Evolutionary conservation across 1,140 invertebrate genomes (phyloP), one percentile per base, ranked within the genome.

Genomic region (Drosophila lacteicornis): DNA sequence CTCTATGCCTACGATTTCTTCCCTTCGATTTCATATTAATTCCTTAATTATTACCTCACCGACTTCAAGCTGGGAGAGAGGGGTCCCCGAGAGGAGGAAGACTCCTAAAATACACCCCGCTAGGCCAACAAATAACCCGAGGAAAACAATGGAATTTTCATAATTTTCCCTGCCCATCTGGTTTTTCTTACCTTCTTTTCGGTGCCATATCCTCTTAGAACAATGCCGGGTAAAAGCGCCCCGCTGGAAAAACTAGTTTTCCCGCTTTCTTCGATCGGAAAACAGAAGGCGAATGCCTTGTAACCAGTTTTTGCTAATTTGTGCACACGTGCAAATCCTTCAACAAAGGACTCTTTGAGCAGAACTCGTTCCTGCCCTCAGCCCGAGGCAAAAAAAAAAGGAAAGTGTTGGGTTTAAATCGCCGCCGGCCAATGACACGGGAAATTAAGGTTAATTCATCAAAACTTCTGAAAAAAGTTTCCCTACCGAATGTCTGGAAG

Each of bases 251-350:
- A 79, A 81, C 78, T 79, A 82, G 79, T 75, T 85, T 49, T 57
- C 40, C 61, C 45, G 49, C 61, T 73, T 75, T 79, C 68, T 75
- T 67, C 59, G 61, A 42, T 74, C 49, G 73, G 59, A 86, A 85
- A 85, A 69, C 69, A 75, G 47, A 74, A 81, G 74, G 73, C 53
- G 12, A 61, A 61, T n/a, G 47, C 40, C 61, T 50, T 69, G 63
- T 65, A 69, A 88, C 85, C 78, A 88, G 85, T 90, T 88, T 60
- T 67, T 30, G 85, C 86, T 88, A 88, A 88, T 88, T 88, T 88
- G 81, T 76, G 75, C 85, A 76, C 85, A 88, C 85, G 85, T 88
- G 85, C 84, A 88, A 88, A 85, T 79, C 66, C 80, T 65, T 56
- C 25, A 36, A 81, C 76, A 83, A 87, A 80, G 68, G 77, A 88